Evolutionary conservation across 2,797 vertebrate species (phyloP).

Genomic region (Macropus fuliginosus): DNA sequence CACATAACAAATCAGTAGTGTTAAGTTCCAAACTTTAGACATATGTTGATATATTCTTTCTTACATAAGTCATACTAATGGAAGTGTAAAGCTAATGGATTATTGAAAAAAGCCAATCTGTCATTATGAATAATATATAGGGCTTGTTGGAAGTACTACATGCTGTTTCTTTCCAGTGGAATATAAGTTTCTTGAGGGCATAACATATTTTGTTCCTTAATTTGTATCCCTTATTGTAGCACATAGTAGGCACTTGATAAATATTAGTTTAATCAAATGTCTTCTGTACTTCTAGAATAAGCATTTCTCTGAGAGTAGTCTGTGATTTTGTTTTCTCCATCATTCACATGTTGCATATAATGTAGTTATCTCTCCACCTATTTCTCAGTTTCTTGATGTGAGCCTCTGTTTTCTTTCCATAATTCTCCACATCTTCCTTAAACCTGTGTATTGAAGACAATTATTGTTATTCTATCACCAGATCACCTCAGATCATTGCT

Average conservation of each 20-base stretch:
- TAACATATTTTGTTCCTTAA: neutral
- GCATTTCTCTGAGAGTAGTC: neutral
- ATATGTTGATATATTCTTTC: neutral
- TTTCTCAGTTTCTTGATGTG: neutral
- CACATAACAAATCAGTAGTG: neutral
- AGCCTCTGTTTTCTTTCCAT: neutral
- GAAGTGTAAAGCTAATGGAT: neutral
- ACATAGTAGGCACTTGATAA: neutral
- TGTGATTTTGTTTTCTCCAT: neutral
- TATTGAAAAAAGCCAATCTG: neutral
- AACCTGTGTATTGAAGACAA: neutral
- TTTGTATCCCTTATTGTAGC: neutral
- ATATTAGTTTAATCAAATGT: neutral
- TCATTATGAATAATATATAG: neutral
- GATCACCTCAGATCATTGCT: neutral
- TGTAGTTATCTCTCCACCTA: neutral
- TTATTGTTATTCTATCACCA: neutral
- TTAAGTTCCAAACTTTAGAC: neutral
- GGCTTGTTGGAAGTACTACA: neutral
- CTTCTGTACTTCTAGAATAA: neutral
- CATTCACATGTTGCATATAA: neutral
- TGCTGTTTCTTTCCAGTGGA: neutral
- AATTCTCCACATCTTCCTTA: neutral
- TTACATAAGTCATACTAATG: neutral
- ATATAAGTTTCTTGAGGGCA: neutral